A percentile compares a stretch with the other conserved stretches of the same genome.
These are phyloP conservation scores for Calameuta filiformis DNA, from an alignment of 2,888 invertebrate species.

Conservation along the genomic window DNA sequence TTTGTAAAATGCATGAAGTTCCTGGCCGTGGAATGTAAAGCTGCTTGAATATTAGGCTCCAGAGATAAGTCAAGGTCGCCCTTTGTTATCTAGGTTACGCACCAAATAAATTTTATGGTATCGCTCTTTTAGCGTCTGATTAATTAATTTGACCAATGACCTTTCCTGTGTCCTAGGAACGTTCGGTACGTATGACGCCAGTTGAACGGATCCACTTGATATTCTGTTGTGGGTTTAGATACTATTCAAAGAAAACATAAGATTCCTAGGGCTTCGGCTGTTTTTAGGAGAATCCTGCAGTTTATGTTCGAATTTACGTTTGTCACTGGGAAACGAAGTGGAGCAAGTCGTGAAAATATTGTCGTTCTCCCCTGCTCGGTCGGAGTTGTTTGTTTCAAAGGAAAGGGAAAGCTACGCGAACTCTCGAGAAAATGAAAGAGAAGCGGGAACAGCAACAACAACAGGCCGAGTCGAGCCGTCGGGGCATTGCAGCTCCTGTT, in stretches of 20 bases:
- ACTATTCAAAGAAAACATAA: not conserved
- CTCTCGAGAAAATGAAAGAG: not conserved
- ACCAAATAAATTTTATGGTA: not conserved
- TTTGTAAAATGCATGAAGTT: not conserved
- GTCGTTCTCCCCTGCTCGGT: not conserved
- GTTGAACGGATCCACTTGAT: not conserved
- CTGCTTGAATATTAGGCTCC: not conserved
- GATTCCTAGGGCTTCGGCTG: not conserved
- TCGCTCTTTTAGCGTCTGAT: not conserved
- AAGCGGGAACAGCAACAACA: not conserved
- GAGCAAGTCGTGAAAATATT: not conserved
- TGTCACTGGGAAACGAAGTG: not conserved
- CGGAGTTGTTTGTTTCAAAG: not conserved
- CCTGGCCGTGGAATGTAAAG: not conserved
- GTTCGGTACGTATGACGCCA: not conserved
- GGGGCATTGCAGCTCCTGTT: not conserved
- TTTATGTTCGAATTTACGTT: not conserved
- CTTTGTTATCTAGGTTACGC: not conserved
- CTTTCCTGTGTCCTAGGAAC: not conserved
- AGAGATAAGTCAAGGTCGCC: not conserved
- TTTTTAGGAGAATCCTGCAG: not conserved
- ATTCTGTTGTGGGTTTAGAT: not conserved
- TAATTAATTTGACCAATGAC: not conserved
- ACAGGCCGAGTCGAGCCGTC: not conserved
- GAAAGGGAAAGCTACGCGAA: not conserved